Percentiles rank a stretch among this genome's conserved stretches.
Conservation (phyloP, 2,888 invertebrate species). For the Tolmerus cingulatus region DNA sequence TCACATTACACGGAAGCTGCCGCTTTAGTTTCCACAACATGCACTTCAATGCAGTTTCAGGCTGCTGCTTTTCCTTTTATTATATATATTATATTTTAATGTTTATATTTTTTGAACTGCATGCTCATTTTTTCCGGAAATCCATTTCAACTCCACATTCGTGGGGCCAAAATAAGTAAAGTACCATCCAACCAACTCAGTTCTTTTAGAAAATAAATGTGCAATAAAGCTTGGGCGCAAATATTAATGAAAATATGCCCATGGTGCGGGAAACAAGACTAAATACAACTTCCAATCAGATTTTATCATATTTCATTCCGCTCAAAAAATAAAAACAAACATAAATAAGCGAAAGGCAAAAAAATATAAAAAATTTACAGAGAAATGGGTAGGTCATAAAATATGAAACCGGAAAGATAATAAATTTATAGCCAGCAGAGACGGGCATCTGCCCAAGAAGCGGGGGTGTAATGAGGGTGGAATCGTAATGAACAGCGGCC, state of each 20-base stretch:
- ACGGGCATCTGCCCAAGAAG: not conserved
- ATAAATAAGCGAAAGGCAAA: not conserved
- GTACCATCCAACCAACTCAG: not conserved
- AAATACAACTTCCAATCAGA: conserved; percentile 8
- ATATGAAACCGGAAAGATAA: not conserved
- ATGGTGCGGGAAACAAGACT: not conserved
- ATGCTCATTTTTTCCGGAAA: not conserved
- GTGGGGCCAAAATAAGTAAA: not conserved
- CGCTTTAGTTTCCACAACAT: not conserved
- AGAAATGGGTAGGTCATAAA: conserved; percentile 2
- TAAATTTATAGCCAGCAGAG: not conserved
- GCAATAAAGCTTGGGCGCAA: not conserved
- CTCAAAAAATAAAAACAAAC: not conserved
- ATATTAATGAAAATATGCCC: not conserved
- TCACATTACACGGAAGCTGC: not conserved
- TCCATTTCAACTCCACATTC: not conserved
- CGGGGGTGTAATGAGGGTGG: not conserved
- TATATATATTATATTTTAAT: not conserved
- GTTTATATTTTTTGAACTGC: not conserved
- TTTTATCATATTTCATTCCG: conserved; percentile 14
- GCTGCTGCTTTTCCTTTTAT: not conserved
- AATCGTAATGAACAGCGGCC: not conserved
- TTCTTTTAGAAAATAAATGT: not conserved
- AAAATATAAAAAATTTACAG: not conserved
- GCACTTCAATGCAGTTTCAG: not conserved